phyloP scores from a whole-genome alignment of 2,888 invertebrate genomes.

The Drosophila mercatorum region DNA sequence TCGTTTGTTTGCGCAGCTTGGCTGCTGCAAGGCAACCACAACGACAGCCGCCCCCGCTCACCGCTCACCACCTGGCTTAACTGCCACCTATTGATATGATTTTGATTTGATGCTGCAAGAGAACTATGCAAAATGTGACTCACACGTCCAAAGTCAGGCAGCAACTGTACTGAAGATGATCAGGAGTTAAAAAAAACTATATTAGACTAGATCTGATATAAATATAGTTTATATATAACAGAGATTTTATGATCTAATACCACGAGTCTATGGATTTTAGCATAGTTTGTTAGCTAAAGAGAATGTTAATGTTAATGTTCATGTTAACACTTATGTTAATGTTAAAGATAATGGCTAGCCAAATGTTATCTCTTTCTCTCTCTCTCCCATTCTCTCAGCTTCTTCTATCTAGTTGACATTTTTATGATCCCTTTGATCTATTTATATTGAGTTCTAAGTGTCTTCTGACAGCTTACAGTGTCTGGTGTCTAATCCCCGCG shows the following conservation, averaged over 20 bases:
- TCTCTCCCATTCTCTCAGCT: neutral
- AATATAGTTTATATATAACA: neutral
- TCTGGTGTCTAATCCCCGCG: constrained; percentile 19
- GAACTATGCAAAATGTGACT: constrained; percentile 29
- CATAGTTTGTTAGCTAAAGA: too few species aligned
- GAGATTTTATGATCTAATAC: neutral
- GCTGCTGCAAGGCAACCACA: constrained; percentile 13
- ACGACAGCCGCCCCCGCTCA: neutral
- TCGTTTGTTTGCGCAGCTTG: constrained; percentile 40
- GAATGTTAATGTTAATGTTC: too few species aligned
- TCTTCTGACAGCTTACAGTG: constrained; percentile 12
- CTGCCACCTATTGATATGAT: constrained; percentile 23
- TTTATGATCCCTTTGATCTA: constrained; percentile 13
- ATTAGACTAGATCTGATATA: neutral
- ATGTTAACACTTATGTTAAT: neutral
- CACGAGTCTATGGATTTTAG: too few species aligned
- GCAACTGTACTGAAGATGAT: constrained; percentile 33
- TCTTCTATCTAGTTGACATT: neutral
- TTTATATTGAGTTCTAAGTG: constrained; percentile 17
- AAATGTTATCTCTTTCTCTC: neutral
- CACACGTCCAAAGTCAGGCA: constrained; percentile 7
- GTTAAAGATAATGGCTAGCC: neutral
- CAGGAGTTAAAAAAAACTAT: neutral
- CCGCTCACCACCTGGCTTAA: neutral
- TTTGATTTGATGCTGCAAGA: constrained; percentile 30